phyloP scores from a whole-genome alignment of 2,888 invertebrate species.

The Perizoma affinitatum region DNA sequence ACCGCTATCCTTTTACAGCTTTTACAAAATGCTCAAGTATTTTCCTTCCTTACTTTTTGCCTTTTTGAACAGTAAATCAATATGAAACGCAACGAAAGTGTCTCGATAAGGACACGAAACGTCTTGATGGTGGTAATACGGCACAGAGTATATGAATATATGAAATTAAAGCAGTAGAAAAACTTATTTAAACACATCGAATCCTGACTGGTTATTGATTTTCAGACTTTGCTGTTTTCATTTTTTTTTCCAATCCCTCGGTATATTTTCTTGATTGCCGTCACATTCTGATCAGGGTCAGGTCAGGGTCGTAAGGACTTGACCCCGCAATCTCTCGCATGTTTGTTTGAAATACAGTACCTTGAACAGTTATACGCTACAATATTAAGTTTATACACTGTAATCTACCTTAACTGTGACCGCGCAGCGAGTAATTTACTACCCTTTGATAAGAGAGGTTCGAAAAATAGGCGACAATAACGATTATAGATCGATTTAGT shows the following conservation, averaged over 20 bases:
- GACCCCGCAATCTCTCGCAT: too few species aligned
- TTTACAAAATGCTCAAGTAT: slow-evolving; percentile 19
- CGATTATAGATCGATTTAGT: slow-evolving; percentile 43
- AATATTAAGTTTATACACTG: background rate
- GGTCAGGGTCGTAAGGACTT: too few species aligned
- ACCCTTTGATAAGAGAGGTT: slow-evolving; percentile 41
- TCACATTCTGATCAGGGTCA: too few species aligned
- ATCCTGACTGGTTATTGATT: background rate
- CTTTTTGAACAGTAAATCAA: slow-evolving; percentile 41
- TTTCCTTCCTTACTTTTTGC: slow-evolving; percentile 25
- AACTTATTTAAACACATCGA: slow-evolving; percentile 31
- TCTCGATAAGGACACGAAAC: slow-evolving; percentile 43
- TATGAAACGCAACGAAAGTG: slow-evolving; percentile 39
- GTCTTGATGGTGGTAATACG: slow-evolving; percentile 39
- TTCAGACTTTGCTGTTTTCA: too few species aligned
- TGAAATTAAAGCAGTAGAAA: slow-evolving; percentile 5
- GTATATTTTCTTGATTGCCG: too few species aligned
- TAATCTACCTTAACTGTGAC: slow-evolving; percentile 10
- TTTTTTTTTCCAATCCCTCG: too few species aligned
- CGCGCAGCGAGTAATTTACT: slow-evolving; percentile 42
- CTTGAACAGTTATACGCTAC: too few species aligned
- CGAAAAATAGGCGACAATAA: slow-evolving; percentile 42
- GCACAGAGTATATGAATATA: background rate
- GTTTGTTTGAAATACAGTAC: too few species aligned
- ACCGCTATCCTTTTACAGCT: slow-evolving; percentile 11